Evolutionary conservation across 2,888 invertebrate species (phyloP).

Genomic region (Therioaphis trifolii): DNA sequence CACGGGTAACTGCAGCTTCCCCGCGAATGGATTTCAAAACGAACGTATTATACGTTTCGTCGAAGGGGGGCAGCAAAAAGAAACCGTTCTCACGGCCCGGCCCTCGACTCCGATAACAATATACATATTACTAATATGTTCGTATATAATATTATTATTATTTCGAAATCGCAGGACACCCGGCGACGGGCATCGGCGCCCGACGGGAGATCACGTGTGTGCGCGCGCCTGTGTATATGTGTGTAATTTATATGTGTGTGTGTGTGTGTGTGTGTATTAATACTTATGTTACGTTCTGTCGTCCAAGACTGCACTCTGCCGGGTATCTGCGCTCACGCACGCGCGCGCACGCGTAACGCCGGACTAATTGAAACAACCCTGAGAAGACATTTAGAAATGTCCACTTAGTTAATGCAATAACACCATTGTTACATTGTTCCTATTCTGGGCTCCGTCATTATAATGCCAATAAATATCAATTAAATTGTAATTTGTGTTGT

Average conservation of each 20-base stretch:
- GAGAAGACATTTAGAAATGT: constrained; percentile 56
- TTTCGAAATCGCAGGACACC: neutral
- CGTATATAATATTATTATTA: neutral
- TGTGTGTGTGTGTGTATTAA: neutral
- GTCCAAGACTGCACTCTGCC: neutral
- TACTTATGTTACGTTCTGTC: neutral
- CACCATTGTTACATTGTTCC: constrained; percentile 41
- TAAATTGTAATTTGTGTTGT: constrained; percentile 53
- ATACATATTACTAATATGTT: too few species aligned
- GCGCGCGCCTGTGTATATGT: neutral
- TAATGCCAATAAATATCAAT: constrained; percentile 58
- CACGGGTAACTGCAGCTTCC: too few species aligned
- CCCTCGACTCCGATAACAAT: too few species aligned
- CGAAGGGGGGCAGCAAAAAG: neutral
- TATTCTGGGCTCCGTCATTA: constrained; percentile 35
- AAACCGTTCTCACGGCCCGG: neutral
- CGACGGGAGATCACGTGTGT: neutral
- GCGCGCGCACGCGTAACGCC: neutral
- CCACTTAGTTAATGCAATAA: constrained; percentile 58
- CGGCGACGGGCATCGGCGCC: neutral
- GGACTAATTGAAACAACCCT: constrained; percentile 61
- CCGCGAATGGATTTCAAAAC: too few species aligned
- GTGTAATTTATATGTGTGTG: neutral
- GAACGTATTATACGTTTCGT: neutral
- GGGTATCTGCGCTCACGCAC: neutral